Percentiles rank a stretch among this genome's conserved stretches.
Conservation (phyloP, 2,888 invertebrate species). For the Crocallis elinguaria region DNA sequence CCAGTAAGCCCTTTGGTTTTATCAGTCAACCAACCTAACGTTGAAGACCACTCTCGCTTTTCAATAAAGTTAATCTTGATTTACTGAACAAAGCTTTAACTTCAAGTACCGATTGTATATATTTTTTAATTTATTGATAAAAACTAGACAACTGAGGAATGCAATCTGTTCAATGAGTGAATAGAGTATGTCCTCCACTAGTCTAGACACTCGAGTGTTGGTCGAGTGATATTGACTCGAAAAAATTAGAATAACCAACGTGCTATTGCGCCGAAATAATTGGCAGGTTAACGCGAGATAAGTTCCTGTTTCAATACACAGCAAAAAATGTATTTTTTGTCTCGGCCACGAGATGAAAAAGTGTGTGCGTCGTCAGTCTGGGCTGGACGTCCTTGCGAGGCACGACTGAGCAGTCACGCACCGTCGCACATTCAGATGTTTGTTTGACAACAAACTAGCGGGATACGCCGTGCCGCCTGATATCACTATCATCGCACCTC, state of each 20-base stretch:
- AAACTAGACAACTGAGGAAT: not conserved
- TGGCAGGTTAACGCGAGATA: slow-evolving; percentile 42
- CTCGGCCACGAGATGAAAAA: slow-evolving; percentile 47
- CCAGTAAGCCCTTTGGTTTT: slow-evolving; percentile 43
- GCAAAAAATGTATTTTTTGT: slow-evolving; percentile 44
- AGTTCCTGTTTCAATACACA: slow-evolving; percentile 43
- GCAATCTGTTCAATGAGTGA: not conserved
- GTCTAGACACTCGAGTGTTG: slow-evolving; percentile 10
- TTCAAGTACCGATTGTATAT: not conserved
- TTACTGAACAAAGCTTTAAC: slow-evolving; percentile 4
- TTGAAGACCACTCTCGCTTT: slow-evolving; percentile 14
- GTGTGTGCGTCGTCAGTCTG: slow-evolving; percentile 45
- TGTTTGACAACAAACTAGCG: slow-evolving; percentile 72
- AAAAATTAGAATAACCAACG: slow-evolving; percentile 31
- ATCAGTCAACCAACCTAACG: slow-evolving; percentile 53
- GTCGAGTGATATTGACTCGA: slow-evolving; percentile 26
- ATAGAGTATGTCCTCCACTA: not conserved
- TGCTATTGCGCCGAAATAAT: slow-evolving; percentile 49
- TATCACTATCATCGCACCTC: slow-evolving; percentile 41
- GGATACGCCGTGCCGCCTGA: slow-evolving; percentile 49
- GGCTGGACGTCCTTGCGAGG: slow-evolving; percentile 53
- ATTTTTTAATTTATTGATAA: not conserved
- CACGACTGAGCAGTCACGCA: slow-evolving; percentile 63
- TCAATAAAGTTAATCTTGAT: slow-evolving; percentile 1
- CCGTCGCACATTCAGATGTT: slow-evolving; percentile 62